Conservation (phyloP, 2,888 invertebrate species). For the Mimas tiliae region DNA sequence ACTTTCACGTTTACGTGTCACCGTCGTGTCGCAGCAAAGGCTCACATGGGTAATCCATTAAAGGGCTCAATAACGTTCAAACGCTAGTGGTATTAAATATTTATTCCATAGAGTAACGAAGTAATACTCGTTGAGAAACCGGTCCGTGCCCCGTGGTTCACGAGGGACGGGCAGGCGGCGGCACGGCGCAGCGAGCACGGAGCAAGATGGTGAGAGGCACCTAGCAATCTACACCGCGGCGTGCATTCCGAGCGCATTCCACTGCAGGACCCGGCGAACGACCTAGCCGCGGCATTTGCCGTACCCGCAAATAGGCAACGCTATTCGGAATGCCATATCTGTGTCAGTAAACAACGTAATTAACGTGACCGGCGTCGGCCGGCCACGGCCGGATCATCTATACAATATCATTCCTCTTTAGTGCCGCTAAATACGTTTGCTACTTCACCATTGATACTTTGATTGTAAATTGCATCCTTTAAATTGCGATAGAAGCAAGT, state of each 20-base stretch:
- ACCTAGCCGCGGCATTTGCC: slow-evolving; percentile 53
- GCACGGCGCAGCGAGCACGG: slow-evolving; percentile 50
- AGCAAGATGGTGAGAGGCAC: slow-evolving; percentile 54
- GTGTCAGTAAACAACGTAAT: slow-evolving; percentile 48
- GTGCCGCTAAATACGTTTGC: neutral
- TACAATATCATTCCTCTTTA: slow-evolving; percentile 7
- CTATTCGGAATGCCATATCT: slow-evolving; percentile 48
- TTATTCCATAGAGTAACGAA: slow-evolving; percentile 39
- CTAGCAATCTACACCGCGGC: slow-evolving; percentile 58
- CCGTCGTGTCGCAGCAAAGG: neutral
- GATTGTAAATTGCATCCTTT: no score
- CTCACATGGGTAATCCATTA: slow-evolving; percentile 8
- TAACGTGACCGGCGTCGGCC: slow-evolving; percentile 36
- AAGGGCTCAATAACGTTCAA: slow-evolving; percentile 30
- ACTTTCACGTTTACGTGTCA: neutral
- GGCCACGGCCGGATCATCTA: no score
- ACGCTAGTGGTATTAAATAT: slow-evolving; percentile 38
- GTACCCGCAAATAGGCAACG: slow-evolving; percentile 43
- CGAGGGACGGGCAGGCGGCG: slow-evolving; percentile 42
- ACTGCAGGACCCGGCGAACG: slow-evolving; percentile 47
- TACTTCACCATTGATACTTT: neutral
- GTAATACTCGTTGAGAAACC: slow-evolving; percentile 47
- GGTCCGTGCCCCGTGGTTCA: slow-evolving; percentile 53
- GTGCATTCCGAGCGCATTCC: slow-evolving; percentile 75
- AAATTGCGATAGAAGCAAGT: no score